Base-by-base conservation (phyloP, 2,888 invertebrate species). In the Pollenia labialis region DNA sequence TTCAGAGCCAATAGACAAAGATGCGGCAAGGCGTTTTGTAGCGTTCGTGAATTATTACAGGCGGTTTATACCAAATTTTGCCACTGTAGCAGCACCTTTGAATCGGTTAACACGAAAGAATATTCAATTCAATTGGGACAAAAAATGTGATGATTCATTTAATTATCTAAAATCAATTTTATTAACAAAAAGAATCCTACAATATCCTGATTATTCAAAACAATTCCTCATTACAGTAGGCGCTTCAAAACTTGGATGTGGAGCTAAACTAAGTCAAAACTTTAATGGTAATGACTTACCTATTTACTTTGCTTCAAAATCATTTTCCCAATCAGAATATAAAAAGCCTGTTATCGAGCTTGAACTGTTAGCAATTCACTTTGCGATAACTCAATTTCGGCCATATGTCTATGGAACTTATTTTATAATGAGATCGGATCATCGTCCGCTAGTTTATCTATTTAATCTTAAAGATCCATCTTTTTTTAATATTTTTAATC, bases 171-270 rank as follows among this genome's bases (percentile, higher is more conserved):
- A n/a, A n/a, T n/a, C n/a, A n/a, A n/a, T n/a, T n/a, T n/a, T n/a
- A n/a, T n/a, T n/a, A n/a, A n/a, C n/a, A n/a, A n/a, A n/a, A n/a
- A n/a, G n/a, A n/a, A n/a, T n/a, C n/a, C n/a, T n/a, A n/a, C n/a
- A n/a, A n/a, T n/a, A n/a, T n/a, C n/a, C n/a, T n/a, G n/a, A n/a
- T n/a, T n/a, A n/a, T n/a, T n/a, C n/a, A n/a, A n/a, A n/a, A n/a
- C n/a, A n/a, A n/a, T n/a, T n/a, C n/a, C n/a, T n/a, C n/a, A n/a
- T n/a, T n/a, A n/a, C n/a, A n/a, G n/a, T n/a, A n/a, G n/a, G n/a
- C n/a, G n/a, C n/a, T n/a, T n/a, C n/a, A 54, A 60, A 60, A 40
- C 32, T 60, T n/a, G 60, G 60, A 14, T 60, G 60, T 40, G 60
- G 40, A 14, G 60, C 60, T 14, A 40, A 40, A 32, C 9, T 60